Conservation (phyloP, 2,797 vertebrate species). For the Muraenolepis orangiensis region DNA sequence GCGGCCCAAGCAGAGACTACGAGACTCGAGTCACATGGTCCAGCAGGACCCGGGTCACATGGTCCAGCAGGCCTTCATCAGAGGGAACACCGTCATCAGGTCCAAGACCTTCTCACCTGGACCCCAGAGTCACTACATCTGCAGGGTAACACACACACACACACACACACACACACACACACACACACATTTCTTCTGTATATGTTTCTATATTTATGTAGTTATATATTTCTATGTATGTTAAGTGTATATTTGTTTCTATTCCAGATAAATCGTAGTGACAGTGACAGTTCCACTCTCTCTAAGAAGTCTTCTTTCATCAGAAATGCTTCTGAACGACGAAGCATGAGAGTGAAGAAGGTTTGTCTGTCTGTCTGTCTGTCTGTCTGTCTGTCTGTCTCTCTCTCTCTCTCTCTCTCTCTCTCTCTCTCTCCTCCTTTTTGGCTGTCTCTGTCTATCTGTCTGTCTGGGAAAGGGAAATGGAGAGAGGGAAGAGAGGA, state of each 20-base stretch:
- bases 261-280: constrained; percentile 90
- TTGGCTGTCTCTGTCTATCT: not conserved
- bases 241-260: not conserved
- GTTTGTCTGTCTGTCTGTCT: constrained; percentile 34
- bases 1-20: constrained; percentile 88
- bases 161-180: not conserved
- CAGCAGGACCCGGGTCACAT: not conserved
- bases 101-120: constrained; percentile 98
- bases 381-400: not conserved
- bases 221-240: not conserved
- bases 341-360: constrained; percentile 93
- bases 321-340: constrained; percentile 91
- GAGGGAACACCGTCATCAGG: constrained; percentile 93
- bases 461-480: not conserved
- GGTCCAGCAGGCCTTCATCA: constrained; percentile 77
- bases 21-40: constrained; percentile 49
- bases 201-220: not conserved
- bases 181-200: not conserved
- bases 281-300: constrained; percentile 95
- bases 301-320: constrained; percentile 94
- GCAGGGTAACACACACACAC: constrained; percentile 75
- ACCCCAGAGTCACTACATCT: constrained; percentile 96
- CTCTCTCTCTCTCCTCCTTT: not conserved
- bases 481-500: not conserved
- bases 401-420: not conserved